Conservation (phyloP, 2,888 invertebrate species). For the Ophioninae sp. region DNA sequence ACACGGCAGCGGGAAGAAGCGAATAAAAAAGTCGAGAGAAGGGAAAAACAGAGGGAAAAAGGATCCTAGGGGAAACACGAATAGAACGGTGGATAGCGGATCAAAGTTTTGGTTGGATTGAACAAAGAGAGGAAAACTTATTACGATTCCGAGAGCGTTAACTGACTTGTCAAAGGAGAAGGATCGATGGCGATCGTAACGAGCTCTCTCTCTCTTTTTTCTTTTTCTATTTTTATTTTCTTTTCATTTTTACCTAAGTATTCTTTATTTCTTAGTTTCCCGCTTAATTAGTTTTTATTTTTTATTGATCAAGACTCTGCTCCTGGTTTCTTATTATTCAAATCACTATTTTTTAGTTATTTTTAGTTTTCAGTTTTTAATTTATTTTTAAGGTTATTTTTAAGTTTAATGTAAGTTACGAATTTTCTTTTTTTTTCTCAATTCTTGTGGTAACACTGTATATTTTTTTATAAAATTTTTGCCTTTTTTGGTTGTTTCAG, state of each 20-base stretch:
- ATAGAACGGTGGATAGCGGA: constrained; percentile 1
- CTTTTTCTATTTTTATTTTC: too few species aligned
- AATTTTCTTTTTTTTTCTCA: too few species aligned
- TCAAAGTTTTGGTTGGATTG: constrained; percentile 33
- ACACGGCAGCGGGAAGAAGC: constrained; percentile 61
- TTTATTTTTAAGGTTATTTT: too few species aligned
- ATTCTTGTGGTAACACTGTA: too few species aligned
- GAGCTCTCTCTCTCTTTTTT: neutral
- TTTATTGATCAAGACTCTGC: too few species aligned
- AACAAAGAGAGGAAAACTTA: constrained; percentile 38
- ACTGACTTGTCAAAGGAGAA: constrained; percentile 45
- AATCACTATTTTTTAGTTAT: too few species aligned
- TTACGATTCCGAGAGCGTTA: constrained; percentile 54
- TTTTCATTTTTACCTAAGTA: too few species aligned
- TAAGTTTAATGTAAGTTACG: too few species aligned
- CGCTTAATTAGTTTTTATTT: neutral
- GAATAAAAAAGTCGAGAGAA: constrained; percentile 49
- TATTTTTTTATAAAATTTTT: too few species aligned
- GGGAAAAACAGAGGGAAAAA: constrained; percentile 62
- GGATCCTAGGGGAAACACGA: constrained; percentile 6
- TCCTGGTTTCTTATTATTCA: too few species aligned
- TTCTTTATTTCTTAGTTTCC: neutral
- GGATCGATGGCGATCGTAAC: constrained; percentile 46
- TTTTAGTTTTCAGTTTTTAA: too few species aligned
- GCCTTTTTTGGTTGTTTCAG: too few species aligned